Evolutionary conservation across 2,113 vertebrate species (phyloP).

Genomic region (Elephantulus edwardii): DNA sequence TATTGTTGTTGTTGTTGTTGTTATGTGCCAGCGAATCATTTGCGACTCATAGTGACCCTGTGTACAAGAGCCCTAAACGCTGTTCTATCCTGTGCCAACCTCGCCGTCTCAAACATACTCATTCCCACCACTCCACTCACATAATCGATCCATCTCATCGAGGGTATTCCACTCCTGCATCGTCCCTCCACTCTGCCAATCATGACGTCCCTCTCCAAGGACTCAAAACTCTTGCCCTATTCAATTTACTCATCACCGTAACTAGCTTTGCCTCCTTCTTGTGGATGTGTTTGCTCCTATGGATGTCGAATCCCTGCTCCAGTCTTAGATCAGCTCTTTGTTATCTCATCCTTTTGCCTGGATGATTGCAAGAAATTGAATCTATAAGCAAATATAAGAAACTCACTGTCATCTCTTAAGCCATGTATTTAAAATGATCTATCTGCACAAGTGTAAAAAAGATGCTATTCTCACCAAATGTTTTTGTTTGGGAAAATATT

Average conservation of each 20-base stretch:
- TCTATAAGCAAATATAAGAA: neutral
- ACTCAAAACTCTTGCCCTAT: neutral
- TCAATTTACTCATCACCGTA: neutral
- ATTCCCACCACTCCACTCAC: too few species aligned
- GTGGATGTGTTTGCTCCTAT: neutral
- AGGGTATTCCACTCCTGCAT: too few species aligned
- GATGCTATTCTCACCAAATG: neutral
- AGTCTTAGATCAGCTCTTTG: neutral
- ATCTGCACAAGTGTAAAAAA: neutral
- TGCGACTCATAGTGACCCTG: too few species aligned
- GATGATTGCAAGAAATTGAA: neutral
- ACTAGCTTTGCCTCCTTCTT: neutral
- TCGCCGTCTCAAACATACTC: too few species aligned
- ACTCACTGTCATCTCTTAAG: neutral
- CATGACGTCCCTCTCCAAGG: too few species aligned
- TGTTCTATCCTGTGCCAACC: too few species aligned
- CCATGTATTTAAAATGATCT: neutral
- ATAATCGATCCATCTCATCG: too few species aligned
- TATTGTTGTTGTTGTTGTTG: too few species aligned
- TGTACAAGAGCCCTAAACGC: too few species aligned
- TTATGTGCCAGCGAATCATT: too few species aligned
- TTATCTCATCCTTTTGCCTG: neutral
- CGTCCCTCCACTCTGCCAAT: neutral
- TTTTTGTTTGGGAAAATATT: conserved; percentile 2
- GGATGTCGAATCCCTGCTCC: neutral